Evolutionary conservation across 2,113 vertebrate species (phyloP), one percentile per base, ranked within the genome.

Genomic region (Rhadina sibilatrix): DNA sequence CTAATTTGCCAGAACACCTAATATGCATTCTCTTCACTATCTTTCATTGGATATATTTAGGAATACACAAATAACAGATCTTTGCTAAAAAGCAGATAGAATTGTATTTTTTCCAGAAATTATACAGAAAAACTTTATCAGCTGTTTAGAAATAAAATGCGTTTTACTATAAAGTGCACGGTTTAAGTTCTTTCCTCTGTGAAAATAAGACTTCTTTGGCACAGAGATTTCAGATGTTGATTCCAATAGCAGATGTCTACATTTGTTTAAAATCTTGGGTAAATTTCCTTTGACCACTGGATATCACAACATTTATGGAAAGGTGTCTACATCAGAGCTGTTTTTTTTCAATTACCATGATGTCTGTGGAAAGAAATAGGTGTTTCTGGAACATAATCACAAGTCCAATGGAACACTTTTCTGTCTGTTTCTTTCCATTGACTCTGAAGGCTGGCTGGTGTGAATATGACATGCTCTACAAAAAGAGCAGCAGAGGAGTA

Each of bases 1-100:
- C 13, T 64, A 38, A 66, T 52, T 71, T 78, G 2, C 9, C 10
- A 31, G 24, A 71, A 87, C 44, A 52, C 2, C 2, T 70, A 65
- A 53, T 40, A 40, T 0, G 0, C 19, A 75, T 63, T 89, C 54
- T 66, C 22, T 78, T 74, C 22, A 13, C 2, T 33, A 0, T 42
- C 9, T 65, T 65, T 57, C 42, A n/a, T n/a, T 16, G 31, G 35
- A 25, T 60, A 60, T 37, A 60, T 60, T 37, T 60, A 24, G 23
- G 17, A 80, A 40, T 63, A 93, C 5, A 15, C 27, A 91, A 70
- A 78, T 42, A 83, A 69, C 8, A 69, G 15, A 37, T 12, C 59
- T 74, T 89, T 83, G 25, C 14, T 93, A 33, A 87, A 87, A 87
- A 42, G 1, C 6, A 59, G 11, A 42, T 27, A 46, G 6, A 61